These are phyloP conservation scores for Heteromormyrus szaboi DNA, from an alignment of 2,797 vertebrate species.

Conservation along the genomic window DNA sequence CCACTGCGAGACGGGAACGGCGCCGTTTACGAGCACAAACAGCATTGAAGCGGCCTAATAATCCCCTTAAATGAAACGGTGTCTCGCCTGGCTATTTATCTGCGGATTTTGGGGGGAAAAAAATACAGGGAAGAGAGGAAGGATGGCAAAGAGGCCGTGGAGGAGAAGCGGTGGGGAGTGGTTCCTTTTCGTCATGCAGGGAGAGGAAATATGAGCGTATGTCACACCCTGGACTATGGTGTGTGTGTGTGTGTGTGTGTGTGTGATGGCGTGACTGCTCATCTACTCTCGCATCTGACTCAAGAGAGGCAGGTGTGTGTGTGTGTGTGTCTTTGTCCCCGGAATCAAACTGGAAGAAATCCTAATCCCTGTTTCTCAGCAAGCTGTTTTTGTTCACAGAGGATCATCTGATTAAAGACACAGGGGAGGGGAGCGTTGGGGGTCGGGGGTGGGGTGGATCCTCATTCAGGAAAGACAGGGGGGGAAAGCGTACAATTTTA, in stretches of 20 bases:
- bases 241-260: slow-evolving; percentile 68
- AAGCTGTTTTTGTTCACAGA: slow-evolving; percentile 36
- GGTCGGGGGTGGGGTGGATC: not conserved
- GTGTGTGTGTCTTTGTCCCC: not conserved
- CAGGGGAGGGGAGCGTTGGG: not conserved
- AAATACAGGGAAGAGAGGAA: not conserved
- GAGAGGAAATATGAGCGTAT: slow-evolving; percentile 56
- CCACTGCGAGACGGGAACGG: not conserved
- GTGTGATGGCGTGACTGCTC: slow-evolving; percentile 61
- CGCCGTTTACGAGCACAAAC: not conserved
- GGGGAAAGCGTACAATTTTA: not conserved
- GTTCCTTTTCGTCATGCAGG: slow-evolving; percentile 35
- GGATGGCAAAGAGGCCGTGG: not conserved
- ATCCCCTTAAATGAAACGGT: slow-evolving; percentile 29
- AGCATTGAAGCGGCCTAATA: slow-evolving; percentile 8
- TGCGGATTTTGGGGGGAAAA: slow-evolving; percentile 27
- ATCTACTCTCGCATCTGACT: slow-evolving; percentile 61
- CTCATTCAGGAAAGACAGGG: not conserved
- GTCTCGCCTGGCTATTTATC: slow-evolving; percentile 40
- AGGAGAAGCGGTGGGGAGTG: slow-evolving; percentile 26
- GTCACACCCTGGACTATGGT: slow-evolving; percentile 35
- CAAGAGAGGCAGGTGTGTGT: not conserved
- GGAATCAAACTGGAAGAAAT: slow-evolving; percentile 29
- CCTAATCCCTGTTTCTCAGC: slow-evolving; percentile 37
- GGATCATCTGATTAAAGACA: slow-evolving; percentile 27